Conservation (phyloP, 2,113 vertebrate genomes). For the Brienomyrus brachyistius region DNA sequence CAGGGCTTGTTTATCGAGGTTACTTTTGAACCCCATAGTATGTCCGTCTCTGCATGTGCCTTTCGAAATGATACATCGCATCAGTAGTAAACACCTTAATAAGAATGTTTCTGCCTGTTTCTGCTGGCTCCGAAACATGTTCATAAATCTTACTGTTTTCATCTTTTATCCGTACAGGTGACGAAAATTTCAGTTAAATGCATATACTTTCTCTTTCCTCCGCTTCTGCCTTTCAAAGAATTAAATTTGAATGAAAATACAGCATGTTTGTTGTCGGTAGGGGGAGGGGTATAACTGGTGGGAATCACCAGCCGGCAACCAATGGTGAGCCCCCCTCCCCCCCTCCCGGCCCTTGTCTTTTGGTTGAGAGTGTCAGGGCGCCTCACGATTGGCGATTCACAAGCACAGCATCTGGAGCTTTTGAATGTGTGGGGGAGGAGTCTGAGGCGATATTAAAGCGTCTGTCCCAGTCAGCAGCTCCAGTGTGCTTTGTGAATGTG, state of each 20-base stretch:
- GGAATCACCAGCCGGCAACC: conserved; percentile 37
- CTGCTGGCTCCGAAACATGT: neutral
- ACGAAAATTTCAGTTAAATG: neutral
- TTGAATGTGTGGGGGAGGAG: conserved; percentile 45
- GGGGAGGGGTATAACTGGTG: conserved; percentile 54
- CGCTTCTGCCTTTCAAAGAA: conserved; percentile 54
- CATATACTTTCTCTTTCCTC: conserved; percentile 15
- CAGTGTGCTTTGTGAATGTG: conserved; percentile 36
- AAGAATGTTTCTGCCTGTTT: neutral
- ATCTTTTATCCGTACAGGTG: neutral
- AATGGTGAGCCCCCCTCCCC: conserved; percentile 41
- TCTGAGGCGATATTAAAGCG: conserved; percentile 54
- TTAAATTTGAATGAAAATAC: conserved; percentile 70
- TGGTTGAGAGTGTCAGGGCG: conserved; percentile 27
- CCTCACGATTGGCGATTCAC: conserved; percentile 45
- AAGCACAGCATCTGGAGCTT: conserved; percentile 40
- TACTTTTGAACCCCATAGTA: neutral
- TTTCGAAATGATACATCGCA: neutral
- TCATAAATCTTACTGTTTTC: neutral
- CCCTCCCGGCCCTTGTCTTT: conserved; percentile 20
- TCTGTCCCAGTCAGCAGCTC: conserved; percentile 53
- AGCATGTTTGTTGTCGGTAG: conserved; percentile 57
- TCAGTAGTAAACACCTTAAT: neutral
- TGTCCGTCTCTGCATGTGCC: neutral
- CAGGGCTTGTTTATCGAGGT: neutral